Percentiles rank a stretch among this genome's conserved stretches.
These are phyloP conservation scores for Chironomus tepperi DNA, from an alignment of 1,140 invertebrate species.

Conservation along the genomic window DNA sequence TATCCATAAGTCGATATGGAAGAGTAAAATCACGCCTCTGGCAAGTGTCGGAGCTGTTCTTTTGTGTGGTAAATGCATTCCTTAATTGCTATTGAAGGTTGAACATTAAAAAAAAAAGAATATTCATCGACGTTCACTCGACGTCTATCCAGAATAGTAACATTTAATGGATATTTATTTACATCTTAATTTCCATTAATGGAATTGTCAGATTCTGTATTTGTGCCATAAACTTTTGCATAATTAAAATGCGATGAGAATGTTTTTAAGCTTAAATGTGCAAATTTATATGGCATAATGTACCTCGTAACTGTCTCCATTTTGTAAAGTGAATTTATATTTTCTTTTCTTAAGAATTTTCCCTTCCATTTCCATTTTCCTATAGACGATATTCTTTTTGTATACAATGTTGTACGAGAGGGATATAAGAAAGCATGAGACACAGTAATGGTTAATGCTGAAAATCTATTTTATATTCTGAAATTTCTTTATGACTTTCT, in stretches of 20 bases:
- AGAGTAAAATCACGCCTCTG: slow-evolving; percentile 17
- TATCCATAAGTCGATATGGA: neutral
- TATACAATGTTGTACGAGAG: neutral
- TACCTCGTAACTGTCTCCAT: slow-evolving; percentile 10
- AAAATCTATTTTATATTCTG: slow-evolving; percentile 24
- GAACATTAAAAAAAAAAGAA: too few species aligned
- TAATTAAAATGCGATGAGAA: slow-evolving; percentile 19
- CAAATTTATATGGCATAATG: neutral
- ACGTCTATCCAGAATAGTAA: neutral
- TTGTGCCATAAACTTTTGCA: slow-evolving; percentile 9
- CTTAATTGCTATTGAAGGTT: slow-evolving; percentile 17
- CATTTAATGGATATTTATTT: slow-evolving; percentile 12
- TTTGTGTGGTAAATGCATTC: slow-evolving; percentile 17
- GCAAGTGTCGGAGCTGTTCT: slow-evolving; percentile 19
- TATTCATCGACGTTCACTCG: neutral
- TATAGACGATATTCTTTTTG: neutral
- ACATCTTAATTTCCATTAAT: slow-evolving; percentile 22
- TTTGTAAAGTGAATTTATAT: slow-evolving; percentile 23
- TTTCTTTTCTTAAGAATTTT: neutral
- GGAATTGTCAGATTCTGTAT: slow-evolving; percentile 16
- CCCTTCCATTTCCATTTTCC: neutral
- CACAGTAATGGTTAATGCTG: slow-evolving; percentile 16
- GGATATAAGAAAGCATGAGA: neutral
- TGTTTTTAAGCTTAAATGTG: neutral
- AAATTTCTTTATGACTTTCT: slow-evolving; percentile 21